A percentile compares a stretch with the other conserved stretches of the same genome.
Evolutionary conservation across 2,113 vertebrate genomes (phyloP).

Genomic region (Peromyscus californicus): DNA sequence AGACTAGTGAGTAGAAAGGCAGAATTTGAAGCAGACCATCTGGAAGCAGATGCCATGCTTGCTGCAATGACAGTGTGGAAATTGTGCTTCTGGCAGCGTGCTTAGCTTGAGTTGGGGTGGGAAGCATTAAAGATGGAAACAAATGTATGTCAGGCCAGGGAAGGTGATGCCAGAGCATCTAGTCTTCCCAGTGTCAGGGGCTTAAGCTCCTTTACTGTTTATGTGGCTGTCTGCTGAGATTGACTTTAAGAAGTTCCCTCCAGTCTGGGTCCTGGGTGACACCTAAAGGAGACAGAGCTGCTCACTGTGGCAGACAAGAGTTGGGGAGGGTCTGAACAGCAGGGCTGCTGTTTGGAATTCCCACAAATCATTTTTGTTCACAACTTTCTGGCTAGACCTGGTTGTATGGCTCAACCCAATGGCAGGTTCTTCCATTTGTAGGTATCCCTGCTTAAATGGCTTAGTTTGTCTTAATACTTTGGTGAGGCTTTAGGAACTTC

Average conservation of each 20-base stretch:
- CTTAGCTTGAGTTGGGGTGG: neutral
- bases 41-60: neutral
- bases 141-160: neutral
- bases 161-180: neutral
- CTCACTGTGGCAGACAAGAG: neutral
- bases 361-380: neutral
- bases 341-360: neutral
- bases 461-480: slow-evolving; percentile 32
- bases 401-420: neutral
- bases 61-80: neutral
- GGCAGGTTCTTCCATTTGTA: neutral
- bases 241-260: neutral
- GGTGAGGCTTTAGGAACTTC: neutral
- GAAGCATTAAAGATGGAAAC: neutral
- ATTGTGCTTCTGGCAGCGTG: neutral
- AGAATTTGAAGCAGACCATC: neutral
- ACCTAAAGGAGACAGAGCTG: neutral
- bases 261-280: neutral
- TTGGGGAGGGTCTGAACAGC: neutral
- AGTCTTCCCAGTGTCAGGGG: too few relatives aligned
- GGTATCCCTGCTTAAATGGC: neutral
- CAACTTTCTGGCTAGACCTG: neutral
- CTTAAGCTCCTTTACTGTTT: neutral
- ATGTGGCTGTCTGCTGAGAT: neutral
- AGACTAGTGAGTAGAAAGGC: neutral